Base-by-base conservation (phyloP, 2,888 invertebrate species). In the Cordilura impudica region DNA sequence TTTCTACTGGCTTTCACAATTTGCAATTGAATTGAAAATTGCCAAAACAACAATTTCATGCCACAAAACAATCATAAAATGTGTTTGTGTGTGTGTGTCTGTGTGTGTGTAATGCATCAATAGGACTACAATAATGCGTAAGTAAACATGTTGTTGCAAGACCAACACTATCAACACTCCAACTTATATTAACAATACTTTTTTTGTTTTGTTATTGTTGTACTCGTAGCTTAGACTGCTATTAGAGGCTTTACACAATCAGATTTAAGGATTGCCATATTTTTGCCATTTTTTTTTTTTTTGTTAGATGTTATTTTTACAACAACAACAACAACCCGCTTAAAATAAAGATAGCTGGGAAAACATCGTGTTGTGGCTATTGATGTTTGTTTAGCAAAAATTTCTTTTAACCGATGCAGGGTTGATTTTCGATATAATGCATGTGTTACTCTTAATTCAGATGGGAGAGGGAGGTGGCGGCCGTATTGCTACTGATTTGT, bases 11-110 rank as follows among this genome's bases (percentile, higher is more conserved):
- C 53, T 35, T 70, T 67, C n/a, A 39, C n/a, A 39, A 67, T 87
- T 88, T 87, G 88, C 87, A 87, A 87, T 87, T 88, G 86, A 88
- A 88, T 87, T 88, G 88, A 83, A 87, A 87, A 87, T 87, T 87
- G 88, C 86, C 88, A 88, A 88, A 88, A 88, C 87, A 88, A 88
- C 88, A 87, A 87, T 87, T 87, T 88, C 84, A 85, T 86, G 87
- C 88, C 87, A 85, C 88, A 88, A 86, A 87, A 87, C 87, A 87
- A 87, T 87, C 88, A 87, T 86, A 86, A 87, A 88, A 86, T 87
- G 88, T 86, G 69, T n/a, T n/a, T 60, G 65, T 54, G 71, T 71
- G 72, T 45, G 51, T 31, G 14, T 26, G 51, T 26, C 6, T 26
- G 26, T 26, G 26, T 26, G 6, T 39, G 35, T 70, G 43, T 66